Conservation (phyloP, 2,113 vertebrate species). For the Hippopotamus amphibius region DNA sequence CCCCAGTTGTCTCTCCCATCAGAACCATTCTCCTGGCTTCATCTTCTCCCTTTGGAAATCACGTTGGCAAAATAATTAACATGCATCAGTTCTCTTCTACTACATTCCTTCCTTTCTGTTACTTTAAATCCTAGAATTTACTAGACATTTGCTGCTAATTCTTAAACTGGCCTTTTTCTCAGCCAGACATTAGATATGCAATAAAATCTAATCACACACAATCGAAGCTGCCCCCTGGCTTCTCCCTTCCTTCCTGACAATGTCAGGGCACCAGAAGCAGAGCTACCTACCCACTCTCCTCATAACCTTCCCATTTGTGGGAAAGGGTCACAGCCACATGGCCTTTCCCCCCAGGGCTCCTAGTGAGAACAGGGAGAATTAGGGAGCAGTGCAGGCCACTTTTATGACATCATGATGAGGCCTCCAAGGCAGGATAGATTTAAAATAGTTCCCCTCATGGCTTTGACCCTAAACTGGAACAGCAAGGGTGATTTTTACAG, state of each 20-base stretch:
- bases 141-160: background rate
- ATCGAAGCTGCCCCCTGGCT: background rate
- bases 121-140: constrained; percentile 36
- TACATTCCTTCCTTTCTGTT: background rate
- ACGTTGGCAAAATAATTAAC: background rate
- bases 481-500: constrained; percentile 55
- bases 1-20: background rate
- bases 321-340: background rate
- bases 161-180: background rate
- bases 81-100: background rate
- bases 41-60: background rate
- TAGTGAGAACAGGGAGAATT: background rate
- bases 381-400: background rate
- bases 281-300: background rate
- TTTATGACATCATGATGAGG: background rate
- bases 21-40: background rate
- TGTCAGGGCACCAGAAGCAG: background rate
- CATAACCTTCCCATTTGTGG: background rate
- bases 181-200: background rate
- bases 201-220: background rate
- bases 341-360: background rate
- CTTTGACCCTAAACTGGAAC: constrained; percentile 56
- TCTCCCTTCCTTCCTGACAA: background rate
- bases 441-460: constrained; percentile 38
- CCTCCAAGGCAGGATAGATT: constrained; percentile 6